Evolutionary conservation across 2,113 vertebrate genomes (phyloP).

Genomic region (Podocnemis expansa): DNA sequence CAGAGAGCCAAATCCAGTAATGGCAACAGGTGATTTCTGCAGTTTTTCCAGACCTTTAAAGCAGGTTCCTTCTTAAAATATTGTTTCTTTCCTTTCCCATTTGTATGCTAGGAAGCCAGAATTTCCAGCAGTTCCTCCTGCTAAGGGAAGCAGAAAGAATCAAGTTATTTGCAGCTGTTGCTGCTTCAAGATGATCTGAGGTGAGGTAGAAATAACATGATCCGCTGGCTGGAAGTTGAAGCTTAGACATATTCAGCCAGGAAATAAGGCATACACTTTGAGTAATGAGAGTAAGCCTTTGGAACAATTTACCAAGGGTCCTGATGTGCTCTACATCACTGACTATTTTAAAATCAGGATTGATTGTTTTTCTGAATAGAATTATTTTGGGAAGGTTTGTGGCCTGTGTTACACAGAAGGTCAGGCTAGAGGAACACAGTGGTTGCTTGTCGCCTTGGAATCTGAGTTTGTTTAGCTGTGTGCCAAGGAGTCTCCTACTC

Average conservation of each 20-base stretch:
- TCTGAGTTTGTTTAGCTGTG: not conserved
- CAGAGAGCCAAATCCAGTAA: not conserved
- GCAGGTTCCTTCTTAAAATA: accelerated
- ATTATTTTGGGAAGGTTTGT: not conserved
- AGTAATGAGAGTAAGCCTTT: not conserved
- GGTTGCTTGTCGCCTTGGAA: not conserved
- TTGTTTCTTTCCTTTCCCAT: accelerated
- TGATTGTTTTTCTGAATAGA: not conserved
- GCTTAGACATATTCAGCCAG: not conserved
- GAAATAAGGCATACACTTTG: not conserved
- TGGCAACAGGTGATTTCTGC: not conserved
- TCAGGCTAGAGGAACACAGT: not conserved
- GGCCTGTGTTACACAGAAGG: not conserved
- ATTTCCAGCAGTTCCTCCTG: not conserved
- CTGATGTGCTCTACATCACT: not conserved
- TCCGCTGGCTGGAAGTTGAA: not conserved
- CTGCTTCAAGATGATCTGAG: accelerated
- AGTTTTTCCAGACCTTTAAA: not conserved
- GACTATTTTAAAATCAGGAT: not conserved
- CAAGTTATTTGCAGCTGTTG: not conserved
- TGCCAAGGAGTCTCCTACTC: not conserved
- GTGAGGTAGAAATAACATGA: not conserved
- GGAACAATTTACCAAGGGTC: not conserved
- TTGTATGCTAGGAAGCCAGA: not conserved
- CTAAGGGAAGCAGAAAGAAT: not conserved